Evolutionary conservation across 1,140 invertebrate genomes (phyloP).

Genomic region (Plutomurus gul): DNA sequence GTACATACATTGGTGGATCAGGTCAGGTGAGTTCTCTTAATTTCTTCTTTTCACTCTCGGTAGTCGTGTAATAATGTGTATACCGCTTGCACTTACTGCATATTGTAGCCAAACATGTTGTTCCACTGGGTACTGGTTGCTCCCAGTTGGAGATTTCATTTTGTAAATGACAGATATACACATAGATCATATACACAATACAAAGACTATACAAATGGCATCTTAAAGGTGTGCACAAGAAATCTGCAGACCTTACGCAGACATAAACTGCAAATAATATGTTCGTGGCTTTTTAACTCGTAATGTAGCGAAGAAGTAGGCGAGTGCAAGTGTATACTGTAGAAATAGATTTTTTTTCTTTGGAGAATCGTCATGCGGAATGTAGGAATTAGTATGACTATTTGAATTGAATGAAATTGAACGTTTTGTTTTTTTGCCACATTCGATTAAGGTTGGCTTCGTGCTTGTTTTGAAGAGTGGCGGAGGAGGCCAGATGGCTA

Average conservation of each 20-base stretch:
- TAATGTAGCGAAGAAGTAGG: no score
- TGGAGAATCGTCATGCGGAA: no score
- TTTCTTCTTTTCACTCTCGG: no score
- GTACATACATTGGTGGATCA: neutral
- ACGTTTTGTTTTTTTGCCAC: neutral
- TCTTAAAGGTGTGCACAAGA: no score
- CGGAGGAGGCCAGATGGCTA: neutral
- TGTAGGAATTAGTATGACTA: neutral
- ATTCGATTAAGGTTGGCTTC: neutral
- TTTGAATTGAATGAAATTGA: slow-evolving; percentile 9
- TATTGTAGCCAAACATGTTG: neutral
- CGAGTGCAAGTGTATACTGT: neutral
- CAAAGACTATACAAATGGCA: no score
- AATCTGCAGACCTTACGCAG: no score
- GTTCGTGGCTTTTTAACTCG: no score
- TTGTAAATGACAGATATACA: no score
- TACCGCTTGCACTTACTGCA: neutral
- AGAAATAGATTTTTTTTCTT: no score
- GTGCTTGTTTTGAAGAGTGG: neutral
- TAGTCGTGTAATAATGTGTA: no score
- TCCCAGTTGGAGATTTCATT: neutral
- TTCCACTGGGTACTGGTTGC: slow-evolving; percentile 1
- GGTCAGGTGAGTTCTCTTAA: neutral
- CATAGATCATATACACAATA: no score
- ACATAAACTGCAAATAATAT: no score